Conservation (phyloP, 2,113 vertebrate species). For the Etheostoma cragini region DNA sequence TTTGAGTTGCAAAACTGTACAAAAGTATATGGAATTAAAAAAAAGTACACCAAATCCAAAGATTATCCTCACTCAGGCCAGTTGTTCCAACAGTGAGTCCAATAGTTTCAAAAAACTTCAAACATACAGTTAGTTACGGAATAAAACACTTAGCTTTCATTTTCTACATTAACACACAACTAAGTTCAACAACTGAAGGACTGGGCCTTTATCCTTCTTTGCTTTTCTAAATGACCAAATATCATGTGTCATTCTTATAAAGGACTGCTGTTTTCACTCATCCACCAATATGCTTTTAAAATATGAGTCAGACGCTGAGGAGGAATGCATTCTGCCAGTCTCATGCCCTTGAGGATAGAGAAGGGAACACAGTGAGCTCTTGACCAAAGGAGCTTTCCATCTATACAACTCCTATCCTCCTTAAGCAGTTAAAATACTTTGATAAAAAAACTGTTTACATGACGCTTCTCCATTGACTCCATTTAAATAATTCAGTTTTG, state of each 20-base stretch:
- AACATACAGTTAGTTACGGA: background rate
- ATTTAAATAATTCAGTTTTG: slow-evolving; percentile 1
- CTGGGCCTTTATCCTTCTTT: background rate
- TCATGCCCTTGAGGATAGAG: slow-evolving; percentile 3
- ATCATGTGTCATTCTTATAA: background rate
- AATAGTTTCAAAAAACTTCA: background rate
- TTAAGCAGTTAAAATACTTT: background rate
- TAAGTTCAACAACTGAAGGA: background rate
- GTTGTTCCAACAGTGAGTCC: no score
- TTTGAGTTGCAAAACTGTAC: background rate
- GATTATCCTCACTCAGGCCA: background rate
- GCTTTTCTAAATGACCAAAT: background rate
- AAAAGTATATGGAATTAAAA: background rate
- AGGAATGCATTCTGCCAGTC: background rate
- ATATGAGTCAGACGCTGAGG: slow-evolving; percentile 3
- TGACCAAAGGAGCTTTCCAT: background rate
- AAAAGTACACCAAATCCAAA: background rate
- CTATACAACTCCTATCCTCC: background rate
- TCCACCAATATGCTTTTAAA: background rate
- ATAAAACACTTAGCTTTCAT: background rate
- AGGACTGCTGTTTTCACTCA: background rate
- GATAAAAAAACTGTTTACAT: background rate
- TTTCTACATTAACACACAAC: background rate
- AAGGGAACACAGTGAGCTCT: slow-evolving; percentile 17
- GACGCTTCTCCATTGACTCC: background rate